Percentiles rank a stretch among this genome's conserved stretches.
phyloP scores from a whole-genome alignment of 1,140 invertebrate genomes.

The Papilio helenus region DNA sequence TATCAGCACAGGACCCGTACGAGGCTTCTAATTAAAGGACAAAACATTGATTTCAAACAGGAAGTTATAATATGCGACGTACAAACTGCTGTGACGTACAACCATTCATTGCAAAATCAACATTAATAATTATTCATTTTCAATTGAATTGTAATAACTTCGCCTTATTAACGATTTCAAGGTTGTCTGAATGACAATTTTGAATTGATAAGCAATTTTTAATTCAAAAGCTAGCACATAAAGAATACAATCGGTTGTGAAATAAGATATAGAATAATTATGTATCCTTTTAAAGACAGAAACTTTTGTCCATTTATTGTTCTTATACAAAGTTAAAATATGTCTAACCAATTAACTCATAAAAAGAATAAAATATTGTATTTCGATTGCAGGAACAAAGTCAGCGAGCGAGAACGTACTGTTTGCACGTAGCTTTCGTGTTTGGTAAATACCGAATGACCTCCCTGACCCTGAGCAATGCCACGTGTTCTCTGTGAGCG shows the following conservation, averaged over 20 bases:
- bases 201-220: neutral
- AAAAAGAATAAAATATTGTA: neutral
- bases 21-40: too few species aligned
- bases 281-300: too few species aligned
- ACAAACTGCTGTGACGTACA: neutral
- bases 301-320: too few species aligned
- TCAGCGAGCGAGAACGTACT: slow-evolving; percentile 36
- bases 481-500: slow-evolving; percentile 47
- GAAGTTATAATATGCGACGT: neutral
- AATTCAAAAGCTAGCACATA: neutral
- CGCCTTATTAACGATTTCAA: slow-evolving; percentile 27
- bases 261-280: too few species aligned
- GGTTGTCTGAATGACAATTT: slow-evolving; percentile 1
- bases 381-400: slow-evolving; percentile 17
- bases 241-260: neutral
- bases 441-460: slow-evolving; percentile 66
- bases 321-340: too few species aligned
- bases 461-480: slow-evolving; percentile 54
- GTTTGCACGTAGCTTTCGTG: slow-evolving; percentile 47
- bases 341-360: neutral
- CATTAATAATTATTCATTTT: slow-evolving; percentile 3
- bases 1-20: too few species aligned
- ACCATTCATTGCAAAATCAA: slow-evolving; percentile 16
- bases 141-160: slow-evolving; percentile 35
- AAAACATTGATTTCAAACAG: too few species aligned